Evolutionary conservation across 2,888 invertebrate species (phyloP).

Genomic region (Aspidiotus rigidus): DNA sequence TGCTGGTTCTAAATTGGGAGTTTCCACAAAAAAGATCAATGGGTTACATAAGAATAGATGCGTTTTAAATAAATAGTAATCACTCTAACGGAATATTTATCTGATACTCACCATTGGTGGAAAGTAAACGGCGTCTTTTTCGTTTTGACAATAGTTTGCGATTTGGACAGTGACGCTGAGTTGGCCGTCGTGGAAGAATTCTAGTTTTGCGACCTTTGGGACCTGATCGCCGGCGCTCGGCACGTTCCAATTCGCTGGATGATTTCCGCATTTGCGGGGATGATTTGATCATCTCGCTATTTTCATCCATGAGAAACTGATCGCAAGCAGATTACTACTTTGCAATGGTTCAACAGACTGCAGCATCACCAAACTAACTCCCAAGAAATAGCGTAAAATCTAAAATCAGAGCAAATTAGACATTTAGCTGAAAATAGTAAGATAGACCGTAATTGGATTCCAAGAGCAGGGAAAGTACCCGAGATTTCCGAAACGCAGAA

Average conservation of each 20-base stretch:
- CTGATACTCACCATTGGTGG: background rate
- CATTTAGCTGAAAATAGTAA: too few relatives aligned
- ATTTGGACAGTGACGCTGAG: constrained; percentile 7
- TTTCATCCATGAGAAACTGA: too few relatives aligned
- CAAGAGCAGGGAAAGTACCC: too few relatives aligned
- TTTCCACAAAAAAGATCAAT: background rate
- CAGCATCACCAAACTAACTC: background rate
- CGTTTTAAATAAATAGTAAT: too few relatives aligned
- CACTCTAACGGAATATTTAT: too few relatives aligned
- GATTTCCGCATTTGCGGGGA: background rate
- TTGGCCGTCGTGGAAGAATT: constrained; percentile 1
- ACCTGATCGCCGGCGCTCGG: background rate
- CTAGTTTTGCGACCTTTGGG: background rate
- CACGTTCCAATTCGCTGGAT: background rate
- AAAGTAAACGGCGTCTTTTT: constrained; percentile 5
- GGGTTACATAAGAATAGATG: background rate
- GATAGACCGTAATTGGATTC: too few relatives aligned
- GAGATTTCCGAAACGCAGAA: too few relatives aligned
- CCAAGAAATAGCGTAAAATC: background rate
- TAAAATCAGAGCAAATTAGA: background rate
- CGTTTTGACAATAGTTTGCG: background rate
- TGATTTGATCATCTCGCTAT: background rate
- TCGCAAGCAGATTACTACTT: background rate
- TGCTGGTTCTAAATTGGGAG: background rate
- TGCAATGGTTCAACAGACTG: background rate